phyloP scores from a whole-genome alignment of 2,888 invertebrate genomes.

The Pteria penguin region DNA sequence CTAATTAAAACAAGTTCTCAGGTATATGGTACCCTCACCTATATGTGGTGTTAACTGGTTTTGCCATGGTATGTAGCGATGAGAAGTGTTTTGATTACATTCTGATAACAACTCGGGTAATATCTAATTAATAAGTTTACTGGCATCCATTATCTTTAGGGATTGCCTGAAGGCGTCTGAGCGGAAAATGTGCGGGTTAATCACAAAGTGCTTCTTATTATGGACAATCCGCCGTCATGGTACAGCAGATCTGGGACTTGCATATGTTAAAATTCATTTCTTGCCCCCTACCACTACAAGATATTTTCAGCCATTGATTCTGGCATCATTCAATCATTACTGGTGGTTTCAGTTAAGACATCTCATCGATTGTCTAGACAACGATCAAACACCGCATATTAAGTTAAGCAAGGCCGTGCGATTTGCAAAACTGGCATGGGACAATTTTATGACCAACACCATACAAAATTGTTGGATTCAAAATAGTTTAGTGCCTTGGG shows the following conservation, averaged over 20 bases:
- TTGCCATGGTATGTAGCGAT: too few species aligned
- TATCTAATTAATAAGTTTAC: too few species aligned
- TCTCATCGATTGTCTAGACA: conserved; percentile 2
- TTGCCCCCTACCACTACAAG: conserved; percentile 21
- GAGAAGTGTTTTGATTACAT: too few species aligned
- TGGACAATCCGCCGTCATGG: conserved; percentile 35
- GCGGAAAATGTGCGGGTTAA: conserved; percentile 18
- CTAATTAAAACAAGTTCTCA: too few species aligned
- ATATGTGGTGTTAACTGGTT: too few species aligned
- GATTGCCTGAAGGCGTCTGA: conserved; percentile 40
- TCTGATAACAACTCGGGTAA: too few species aligned
- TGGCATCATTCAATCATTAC: conserved; percentile 18
- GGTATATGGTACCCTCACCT: too few species aligned
- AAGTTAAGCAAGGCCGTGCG: not conserved
- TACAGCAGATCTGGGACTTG: not conserved
- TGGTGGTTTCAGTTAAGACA: not conserved
- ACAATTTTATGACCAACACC: not conserved
- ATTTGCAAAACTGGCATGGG: conserved; percentile 4
- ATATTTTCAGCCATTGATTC: conserved; percentile 19
- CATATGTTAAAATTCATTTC: conserved; percentile 25
- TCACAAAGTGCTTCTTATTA: conserved; percentile 34
- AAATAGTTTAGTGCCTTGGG: not conserved
- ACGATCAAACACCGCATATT: not conserved
- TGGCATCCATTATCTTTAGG: conserved; percentile 29
- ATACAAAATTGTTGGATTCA: conserved; percentile 9